These are phyloP conservation scores for Apodemia mormo DNA, from an alignment of 2,888 invertebrate species.

Conservation along the genomic window DNA sequence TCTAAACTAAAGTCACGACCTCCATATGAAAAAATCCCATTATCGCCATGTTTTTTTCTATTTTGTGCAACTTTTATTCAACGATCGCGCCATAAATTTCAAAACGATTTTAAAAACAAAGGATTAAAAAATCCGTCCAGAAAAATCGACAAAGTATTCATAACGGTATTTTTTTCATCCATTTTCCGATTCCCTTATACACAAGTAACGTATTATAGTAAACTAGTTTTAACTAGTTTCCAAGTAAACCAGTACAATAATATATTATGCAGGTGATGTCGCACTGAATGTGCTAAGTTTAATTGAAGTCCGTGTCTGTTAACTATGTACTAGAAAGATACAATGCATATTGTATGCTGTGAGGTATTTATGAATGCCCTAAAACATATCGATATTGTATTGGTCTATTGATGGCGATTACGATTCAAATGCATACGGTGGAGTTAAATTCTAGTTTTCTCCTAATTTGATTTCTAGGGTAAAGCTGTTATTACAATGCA, in stretches of 20 bases:
- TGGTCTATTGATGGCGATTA: neutral
- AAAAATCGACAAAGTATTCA: no score
- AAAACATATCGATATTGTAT: neutral
- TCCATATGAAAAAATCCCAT: no score
- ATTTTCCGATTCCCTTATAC: neutral
- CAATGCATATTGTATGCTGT: slow-evolving; percentile 27
- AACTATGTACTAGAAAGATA: slow-evolving; percentile 30
- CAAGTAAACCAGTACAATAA: slow-evolving; percentile 37
- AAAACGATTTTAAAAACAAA: no score
- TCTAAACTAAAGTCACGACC: no score
- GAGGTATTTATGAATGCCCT: neutral
- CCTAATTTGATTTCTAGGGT: no score
- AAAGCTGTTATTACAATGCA: no score
- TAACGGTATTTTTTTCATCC: neutral
- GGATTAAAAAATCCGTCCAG: no score
- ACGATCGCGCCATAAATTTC: no score
- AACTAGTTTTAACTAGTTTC: slow-evolving; percentile 40
- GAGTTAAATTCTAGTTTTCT: no score
- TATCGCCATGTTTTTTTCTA: no score
- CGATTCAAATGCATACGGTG: neutral
- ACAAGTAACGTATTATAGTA: slow-evolving; percentile 23
- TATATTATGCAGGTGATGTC: slow-evolving; percentile 49
- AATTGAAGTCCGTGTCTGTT: slow-evolving; percentile 52
- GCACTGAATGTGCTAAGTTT: slow-evolving; percentile 58
- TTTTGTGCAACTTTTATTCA: no score